phyloP scores from a whole-genome alignment of 1,140 invertebrate species.

The Bombus consobrinus region DNA sequence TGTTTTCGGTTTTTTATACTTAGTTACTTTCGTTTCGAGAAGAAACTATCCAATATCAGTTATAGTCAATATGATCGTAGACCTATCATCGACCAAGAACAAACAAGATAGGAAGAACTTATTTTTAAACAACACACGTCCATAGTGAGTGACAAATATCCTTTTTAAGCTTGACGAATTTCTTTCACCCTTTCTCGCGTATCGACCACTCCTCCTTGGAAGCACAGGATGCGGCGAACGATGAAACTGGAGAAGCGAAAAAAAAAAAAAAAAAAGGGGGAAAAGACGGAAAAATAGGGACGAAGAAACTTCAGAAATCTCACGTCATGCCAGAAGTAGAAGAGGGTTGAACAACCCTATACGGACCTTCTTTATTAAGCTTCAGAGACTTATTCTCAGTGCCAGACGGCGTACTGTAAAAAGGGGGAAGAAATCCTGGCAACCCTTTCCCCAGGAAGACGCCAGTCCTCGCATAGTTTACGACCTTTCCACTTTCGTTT shows the following conservation, averaged over 20 bases:
- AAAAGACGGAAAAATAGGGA: conserved; percentile 13
- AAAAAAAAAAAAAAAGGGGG: neutral
- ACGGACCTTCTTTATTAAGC: conserved; percentile 57
- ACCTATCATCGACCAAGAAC: too few relatives aligned
- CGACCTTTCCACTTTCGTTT: conserved; percentile 45
- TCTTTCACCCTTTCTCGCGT: conserved; percentile 8
- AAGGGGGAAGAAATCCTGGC: conserved; percentile 48
- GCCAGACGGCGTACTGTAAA: conserved; percentile 58
- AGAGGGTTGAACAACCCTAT: conserved; percentile 52
- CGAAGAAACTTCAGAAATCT: conserved; percentile 54
- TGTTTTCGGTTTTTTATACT: too few relatives aligned
- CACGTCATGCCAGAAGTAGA: conserved; percentile 44
- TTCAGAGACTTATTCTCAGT: conserved; percentile 54
- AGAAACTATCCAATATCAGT: too few relatives aligned
- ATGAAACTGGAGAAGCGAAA: neutral
- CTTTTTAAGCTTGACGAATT: neutral
- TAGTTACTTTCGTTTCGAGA: too few relatives aligned
- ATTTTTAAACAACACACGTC: neutral
- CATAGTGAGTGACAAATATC: neutral
- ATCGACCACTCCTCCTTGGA: neutral
- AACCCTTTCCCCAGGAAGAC: conserved; percentile 59
- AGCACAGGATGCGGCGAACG: conserved; percentile 29
- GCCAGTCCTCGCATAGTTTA: conserved; percentile 46
- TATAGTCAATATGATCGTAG: too few relatives aligned
- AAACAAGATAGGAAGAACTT: neutral